Conservation (phyloP, 2,888 invertebrate species). For the Molorchus minor region DNA sequence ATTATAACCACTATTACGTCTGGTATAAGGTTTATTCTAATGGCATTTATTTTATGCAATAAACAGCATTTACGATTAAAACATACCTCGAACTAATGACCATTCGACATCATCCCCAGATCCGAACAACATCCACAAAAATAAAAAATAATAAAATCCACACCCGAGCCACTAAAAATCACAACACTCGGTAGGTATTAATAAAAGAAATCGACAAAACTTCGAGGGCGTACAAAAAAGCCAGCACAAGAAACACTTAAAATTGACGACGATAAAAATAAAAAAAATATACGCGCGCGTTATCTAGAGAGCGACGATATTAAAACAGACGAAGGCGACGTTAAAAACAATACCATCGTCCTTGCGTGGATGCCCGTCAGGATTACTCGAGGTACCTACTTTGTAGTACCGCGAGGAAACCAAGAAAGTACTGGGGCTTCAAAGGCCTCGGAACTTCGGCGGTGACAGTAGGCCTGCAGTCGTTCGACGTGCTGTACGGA, state of each 20-base stretch:
- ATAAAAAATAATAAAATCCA: not conserved
- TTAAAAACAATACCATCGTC: slow-evolving; percentile 15
- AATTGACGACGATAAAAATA: not conserved
- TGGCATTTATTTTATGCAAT: too few relatives aligned
- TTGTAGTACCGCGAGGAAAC: slow-evolving; percentile 26
- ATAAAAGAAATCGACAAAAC: not conserved
- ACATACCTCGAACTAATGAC: slow-evolving; percentile 2
- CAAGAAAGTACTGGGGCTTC: slow-evolving; percentile 33
- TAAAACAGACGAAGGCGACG: not conserved
- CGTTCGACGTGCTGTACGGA: not conserved
- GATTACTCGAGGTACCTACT: slow-evolving; percentile 12
- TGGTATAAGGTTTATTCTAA: too few relatives aligned
- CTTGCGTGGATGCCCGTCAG: slow-evolving; percentile 8
- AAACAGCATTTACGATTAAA: too few relatives aligned
- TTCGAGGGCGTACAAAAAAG: too few relatives aligned
- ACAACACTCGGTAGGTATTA: not conserved
- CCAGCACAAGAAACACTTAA: not conserved
- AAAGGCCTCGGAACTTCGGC: slow-evolving; percentile 20
- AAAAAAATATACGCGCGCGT: not conserved
- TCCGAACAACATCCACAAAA: not conserved
- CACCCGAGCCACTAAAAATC: not conserved
- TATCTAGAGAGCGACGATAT: slow-evolving; percentile 1
- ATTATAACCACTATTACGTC: too few relatives aligned
- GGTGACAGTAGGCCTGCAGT: slow-evolving; percentile 15
- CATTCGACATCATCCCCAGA: not conserved